Evolutionary conservation across 2,888 invertebrate species (phyloP).

Genomic region (Orthosia incerta): DNA sequence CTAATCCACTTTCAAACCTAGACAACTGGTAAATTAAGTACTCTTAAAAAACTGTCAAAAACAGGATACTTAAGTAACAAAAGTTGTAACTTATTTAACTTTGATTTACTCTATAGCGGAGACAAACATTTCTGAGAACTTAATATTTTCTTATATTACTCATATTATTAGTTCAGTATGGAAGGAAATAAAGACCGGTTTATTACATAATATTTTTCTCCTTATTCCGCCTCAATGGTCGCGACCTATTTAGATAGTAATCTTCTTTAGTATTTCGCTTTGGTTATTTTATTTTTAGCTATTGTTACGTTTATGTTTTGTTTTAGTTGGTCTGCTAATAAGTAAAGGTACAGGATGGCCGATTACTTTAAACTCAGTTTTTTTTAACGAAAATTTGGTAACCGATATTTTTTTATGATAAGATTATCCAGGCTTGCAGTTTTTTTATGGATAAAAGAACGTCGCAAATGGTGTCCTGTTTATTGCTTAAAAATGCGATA

Average conservation of each 20-base stretch:
- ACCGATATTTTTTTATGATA: too few species aligned
- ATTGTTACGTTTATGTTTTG: conserved; percentile 8
- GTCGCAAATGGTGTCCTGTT: too few species aligned
- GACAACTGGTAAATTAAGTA: not conserved
- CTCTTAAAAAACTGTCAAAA: not conserved
- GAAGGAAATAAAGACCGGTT: conserved; percentile 36
- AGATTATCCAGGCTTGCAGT: too few species aligned
- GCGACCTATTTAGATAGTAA: conserved; percentile 55
- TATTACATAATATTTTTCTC: conserved; percentile 43
- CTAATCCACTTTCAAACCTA: not conserved
- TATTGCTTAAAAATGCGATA: too few species aligned
- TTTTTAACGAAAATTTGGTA: too few species aligned
- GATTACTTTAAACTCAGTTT: too few species aligned
- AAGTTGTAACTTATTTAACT: conserved; percentile 16
- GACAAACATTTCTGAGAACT: conserved; percentile 25
- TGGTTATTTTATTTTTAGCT: conserved; percentile 30
- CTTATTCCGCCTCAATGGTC: conserved; percentile 40
- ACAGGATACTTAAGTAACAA: not conserved
- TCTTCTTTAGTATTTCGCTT: conserved; percentile 27
- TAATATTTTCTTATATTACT: conserved; percentile 20
- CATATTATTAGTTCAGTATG: conserved; percentile 32
- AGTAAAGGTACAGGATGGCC: not conserved
- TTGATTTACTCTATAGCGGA: conserved; percentile 3
- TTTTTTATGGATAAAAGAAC: too few species aligned
- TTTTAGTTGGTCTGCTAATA: not conserved